phyloP scores from a whole-genome alignment of 2,888 invertebrate species.

The Leucania comma region DNA sequence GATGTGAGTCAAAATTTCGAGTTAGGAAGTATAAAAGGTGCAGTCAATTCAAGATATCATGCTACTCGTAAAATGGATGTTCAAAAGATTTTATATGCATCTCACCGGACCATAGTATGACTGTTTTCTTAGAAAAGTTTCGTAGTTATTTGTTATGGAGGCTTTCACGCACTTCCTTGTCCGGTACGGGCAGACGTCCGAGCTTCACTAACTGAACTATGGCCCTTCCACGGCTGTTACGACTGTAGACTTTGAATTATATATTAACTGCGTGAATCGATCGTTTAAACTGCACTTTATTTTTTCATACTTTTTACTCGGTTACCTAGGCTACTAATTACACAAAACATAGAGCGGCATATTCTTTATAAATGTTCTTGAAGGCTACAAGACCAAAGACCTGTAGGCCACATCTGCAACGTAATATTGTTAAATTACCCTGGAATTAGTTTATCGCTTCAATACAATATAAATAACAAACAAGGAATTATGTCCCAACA shows the following conservation, averaged over 20 bases:
- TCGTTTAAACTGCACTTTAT: slow-evolving; percentile 13
- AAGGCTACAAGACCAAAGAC: not conserved
- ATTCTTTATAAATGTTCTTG: not conserved
- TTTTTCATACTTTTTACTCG: slow-evolving; percentile 1
- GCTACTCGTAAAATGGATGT: not conserved
- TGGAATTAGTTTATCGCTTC: too few species aligned
- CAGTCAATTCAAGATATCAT: not conserved
- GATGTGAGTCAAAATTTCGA: not conserved
- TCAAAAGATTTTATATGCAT: not conserved
- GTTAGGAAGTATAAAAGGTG: not conserved
- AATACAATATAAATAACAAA: not conserved
- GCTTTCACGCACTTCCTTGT: not conserved
- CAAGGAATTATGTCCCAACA: too few species aligned
- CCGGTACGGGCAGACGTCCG: not conserved
- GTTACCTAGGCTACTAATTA: not conserved
- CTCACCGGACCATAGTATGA: not conserved
- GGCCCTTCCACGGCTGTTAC: not conserved
- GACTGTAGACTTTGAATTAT: not conserved
- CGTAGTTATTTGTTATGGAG: not conserved
- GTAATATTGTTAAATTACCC: not conserved
- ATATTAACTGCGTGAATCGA: not conserved
- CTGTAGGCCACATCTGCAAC: not conserved
- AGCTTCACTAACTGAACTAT: slow-evolving; percentile 5
- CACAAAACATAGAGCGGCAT: not conserved
- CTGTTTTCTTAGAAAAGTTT: not conserved